phyloP scores from a whole-genome alignment of 2,113 vertebrate genomes.

The Pelmatolapia mariae region DNA sequence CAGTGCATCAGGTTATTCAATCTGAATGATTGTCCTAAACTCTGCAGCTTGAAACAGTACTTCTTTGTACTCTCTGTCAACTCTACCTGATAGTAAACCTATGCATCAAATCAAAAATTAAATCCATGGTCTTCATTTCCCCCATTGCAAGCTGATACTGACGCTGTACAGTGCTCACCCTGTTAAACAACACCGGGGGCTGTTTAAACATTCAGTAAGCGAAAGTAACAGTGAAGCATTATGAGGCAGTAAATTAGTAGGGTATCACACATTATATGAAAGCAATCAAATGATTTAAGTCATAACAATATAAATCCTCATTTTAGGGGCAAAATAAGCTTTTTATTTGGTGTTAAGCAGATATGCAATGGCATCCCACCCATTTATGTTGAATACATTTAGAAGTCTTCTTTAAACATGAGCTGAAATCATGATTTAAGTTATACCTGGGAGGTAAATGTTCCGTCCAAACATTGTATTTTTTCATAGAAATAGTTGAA shows the following conservation, averaged over 20 bases:
- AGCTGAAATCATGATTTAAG: not conserved
- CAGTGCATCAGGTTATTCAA: not conserved
- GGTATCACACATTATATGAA: not conserved
- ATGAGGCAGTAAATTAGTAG: not conserved
- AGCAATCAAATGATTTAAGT: not conserved
- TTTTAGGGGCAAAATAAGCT: accelerated
- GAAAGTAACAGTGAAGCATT: constrained; percentile 27
- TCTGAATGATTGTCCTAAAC: not conserved
- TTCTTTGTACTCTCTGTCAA: not conserved
- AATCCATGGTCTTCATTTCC: constrained; percentile 4
- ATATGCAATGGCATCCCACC: not conserved
- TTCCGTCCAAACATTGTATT: not conserved
- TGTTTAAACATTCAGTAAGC: constrained; percentile 59
- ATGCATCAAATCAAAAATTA: not conserved
- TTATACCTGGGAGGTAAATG: not conserved
- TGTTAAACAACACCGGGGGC: constrained; percentile 30
- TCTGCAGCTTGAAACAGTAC: not conserved
- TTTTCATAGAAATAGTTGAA: not conserved
- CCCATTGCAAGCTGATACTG: constrained; percentile 12
- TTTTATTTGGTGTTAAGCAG: not conserved
- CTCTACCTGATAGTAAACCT: not conserved
- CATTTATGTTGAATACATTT: accelerated
- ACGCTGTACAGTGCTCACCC: not conserved
- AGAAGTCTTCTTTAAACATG: accelerated
- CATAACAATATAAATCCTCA: not conserved